These are phyloP conservation scores for Gymnogyps californianus DNA, from an alignment of 2,113 vertebrate genomes.

Conservation along the genomic window DNA sequence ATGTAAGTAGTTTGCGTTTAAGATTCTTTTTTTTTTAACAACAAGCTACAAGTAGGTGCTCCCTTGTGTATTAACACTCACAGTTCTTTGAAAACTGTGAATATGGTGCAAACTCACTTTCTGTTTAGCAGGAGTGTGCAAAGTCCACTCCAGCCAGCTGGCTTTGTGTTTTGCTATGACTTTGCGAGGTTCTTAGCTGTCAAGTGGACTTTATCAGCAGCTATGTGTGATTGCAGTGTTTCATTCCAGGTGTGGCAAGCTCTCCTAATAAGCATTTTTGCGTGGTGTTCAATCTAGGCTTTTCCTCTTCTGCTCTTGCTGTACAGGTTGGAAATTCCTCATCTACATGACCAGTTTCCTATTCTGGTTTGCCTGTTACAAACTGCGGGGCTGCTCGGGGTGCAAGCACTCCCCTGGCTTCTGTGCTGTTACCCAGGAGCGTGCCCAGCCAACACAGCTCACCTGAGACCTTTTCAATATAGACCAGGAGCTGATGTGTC, in stretches of 20 bases:
- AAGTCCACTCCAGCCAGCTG: not conserved
- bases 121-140: not conserved
- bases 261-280: not conserved
- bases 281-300: not conserved
- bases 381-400: not conserved
- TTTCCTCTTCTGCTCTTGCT: not conserved
- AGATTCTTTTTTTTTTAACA: not conserved
- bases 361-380: not conserved
- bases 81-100: not conserved
- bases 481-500: not conserved
- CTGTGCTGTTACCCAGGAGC: not conserved
- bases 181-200: not conserved
- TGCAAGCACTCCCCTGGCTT: not conserved
- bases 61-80: not conserved
- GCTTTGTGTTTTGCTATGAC: not conserved
- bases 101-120: not conserved
- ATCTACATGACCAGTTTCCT: not conserved
- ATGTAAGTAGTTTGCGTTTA: not conserved
- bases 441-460: not conserved
- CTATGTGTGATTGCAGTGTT: not conserved
- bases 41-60: not conserved
- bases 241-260: not conserved
- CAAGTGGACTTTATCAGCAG: not conserved
- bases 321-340: not conserved
- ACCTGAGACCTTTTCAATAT: rapidly evolving